Evolutionary conservation across 2,797 vertebrate genomes (phyloP).

Genomic region (Sternotherus odoratus): DNA sequence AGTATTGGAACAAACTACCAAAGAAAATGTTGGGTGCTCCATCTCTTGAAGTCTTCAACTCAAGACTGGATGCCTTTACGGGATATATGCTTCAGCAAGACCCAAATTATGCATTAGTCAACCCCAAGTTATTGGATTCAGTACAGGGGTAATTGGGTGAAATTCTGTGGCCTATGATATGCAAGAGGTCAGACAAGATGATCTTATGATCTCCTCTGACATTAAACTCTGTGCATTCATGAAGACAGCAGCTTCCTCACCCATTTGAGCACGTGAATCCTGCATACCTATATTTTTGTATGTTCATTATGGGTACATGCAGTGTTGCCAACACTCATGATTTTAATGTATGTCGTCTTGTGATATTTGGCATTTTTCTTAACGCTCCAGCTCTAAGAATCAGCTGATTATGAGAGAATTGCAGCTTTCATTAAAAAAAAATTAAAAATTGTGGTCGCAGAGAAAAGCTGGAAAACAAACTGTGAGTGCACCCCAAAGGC

Average conservation of each 20-base stretch:
- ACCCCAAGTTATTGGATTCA: background rate
- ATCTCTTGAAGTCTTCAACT: background rate
- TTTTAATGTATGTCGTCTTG: background rate
- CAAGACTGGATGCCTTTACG: background rate
- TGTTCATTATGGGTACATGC: background rate
- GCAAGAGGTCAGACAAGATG: background rate
- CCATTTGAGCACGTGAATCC: background rate
- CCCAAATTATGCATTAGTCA: background rate
- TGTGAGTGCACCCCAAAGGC: background rate
- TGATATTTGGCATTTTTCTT: background rate
- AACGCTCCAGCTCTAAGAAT: background rate
- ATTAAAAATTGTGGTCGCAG: background rate
- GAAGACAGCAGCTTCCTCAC: background rate
- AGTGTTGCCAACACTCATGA: background rate
- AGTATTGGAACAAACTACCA: background rate
- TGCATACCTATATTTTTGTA: background rate
- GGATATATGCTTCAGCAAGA: background rate
- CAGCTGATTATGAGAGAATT: background rate
- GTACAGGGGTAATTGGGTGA: accelerated
- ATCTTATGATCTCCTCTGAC: background rate
- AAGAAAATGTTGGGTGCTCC: background rate
- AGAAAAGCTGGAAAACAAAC: background rate
- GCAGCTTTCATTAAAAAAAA: background rate
- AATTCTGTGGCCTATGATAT: background rate
- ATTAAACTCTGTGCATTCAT: background rate